phyloP scores from a whole-genome alignment of 2,113 vertebrate species.

The Mobula hypostoma region DNA sequence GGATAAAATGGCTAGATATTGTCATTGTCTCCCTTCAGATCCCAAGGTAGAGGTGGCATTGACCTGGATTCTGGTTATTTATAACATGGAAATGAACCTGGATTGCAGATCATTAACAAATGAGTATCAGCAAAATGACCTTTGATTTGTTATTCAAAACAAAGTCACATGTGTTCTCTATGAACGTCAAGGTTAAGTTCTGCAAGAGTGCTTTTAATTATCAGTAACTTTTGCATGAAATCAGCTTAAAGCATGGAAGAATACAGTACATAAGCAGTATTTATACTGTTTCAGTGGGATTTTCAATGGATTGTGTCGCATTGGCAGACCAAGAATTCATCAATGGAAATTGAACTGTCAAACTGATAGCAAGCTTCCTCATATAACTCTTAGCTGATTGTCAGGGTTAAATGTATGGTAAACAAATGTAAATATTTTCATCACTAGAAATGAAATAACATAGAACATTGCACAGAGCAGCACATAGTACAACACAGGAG shows the following conservation, averaged over 20 bases:
- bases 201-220: not conserved
- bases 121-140: not conserved
- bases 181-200: not conserved
- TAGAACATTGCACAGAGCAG: too few species aligned
- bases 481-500: too few species aligned
- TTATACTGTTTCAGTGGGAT: not conserved
- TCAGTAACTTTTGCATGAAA: not conserved
- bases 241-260: not conserved
- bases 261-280: not conserved
- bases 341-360: not conserved
- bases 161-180: not conserved
- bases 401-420: not conserved
- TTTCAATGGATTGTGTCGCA: not conserved
- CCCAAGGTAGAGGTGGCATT: not conserved
- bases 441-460: not conserved
- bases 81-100: not conserved
- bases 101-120: not conserved
- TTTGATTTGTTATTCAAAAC: not conserved
- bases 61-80: not conserved
- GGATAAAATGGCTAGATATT: not conserved
- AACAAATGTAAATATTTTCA: slow-evolving; percentile 5
- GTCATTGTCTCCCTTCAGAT: not conserved
- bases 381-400: not conserved
- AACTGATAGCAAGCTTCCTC: not conserved
- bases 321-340: not conserved